A percentile compares a stretch with the other conserved stretches of the same genome.
Conservation (phyloP, 1,140 invertebrate species). For the Anastrepha obliqua region DNA sequence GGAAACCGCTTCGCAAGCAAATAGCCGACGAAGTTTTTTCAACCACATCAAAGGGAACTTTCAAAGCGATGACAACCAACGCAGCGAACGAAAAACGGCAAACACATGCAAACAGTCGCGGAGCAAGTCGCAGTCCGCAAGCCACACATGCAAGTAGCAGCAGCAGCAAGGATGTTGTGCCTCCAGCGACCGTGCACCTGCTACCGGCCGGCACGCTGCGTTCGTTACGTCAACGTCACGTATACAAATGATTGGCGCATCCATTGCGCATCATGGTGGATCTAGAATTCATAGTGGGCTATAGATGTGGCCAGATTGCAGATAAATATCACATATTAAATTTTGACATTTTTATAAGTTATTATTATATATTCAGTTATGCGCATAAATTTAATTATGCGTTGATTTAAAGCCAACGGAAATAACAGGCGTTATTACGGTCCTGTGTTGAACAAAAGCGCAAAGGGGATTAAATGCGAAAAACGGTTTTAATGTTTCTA, state of each 20-base stretch:
- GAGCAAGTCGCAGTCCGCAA: neutral
- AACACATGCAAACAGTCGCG: neutral
- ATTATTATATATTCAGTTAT: conserved; percentile 31
- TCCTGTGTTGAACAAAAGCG: neutral
- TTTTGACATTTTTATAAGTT: conserved; percentile 34
- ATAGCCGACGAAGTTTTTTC: neutral
- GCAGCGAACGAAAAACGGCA: neutral
- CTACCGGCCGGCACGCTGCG: neutral
- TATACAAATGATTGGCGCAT: conserved; percentile 49
- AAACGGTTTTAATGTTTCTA: neutral
- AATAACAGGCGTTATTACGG: neutral
- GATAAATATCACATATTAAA: conserved; percentile 21
- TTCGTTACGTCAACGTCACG: conserved; percentile 40
- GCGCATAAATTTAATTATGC: conserved; percentile 3
- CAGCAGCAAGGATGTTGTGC: conserved; percentile 1
- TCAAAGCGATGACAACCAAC: neutral
- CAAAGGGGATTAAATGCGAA: neutral
- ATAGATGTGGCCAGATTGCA: conserved; percentile 15
- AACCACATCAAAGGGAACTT: neutral
- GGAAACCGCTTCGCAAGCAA: neutral
- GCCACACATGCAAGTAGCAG: neutral
- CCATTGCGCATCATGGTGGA: conserved; percentile 3
- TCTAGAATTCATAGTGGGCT: conserved; percentile 45
- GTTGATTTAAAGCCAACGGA: conserved; percentile 11
- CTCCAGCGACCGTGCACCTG: neutral